Evolutionary conservation across 2,113 vertebrate genomes (phyloP).

Genomic region (Ptyas mucosa): DNA sequence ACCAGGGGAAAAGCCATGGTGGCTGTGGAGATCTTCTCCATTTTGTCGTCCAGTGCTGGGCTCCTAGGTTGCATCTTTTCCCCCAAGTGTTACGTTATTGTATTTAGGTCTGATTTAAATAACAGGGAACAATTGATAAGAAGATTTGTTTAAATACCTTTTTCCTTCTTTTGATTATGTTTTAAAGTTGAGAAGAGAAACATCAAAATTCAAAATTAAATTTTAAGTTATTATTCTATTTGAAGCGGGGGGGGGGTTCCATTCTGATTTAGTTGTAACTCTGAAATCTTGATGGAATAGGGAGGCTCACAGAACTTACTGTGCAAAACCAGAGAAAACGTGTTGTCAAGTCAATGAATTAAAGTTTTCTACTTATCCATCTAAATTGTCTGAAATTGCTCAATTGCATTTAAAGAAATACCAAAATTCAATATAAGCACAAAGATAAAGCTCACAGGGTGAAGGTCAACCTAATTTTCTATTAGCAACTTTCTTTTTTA

Average conservation of each 20-base stretch:
- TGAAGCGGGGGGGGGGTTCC: rapidly evolving
- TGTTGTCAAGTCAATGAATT: not conserved
- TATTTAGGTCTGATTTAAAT: not conserved
- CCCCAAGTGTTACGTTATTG: not conserved
- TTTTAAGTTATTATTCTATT: not conserved
- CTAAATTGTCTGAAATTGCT: no score
- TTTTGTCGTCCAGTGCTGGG: not conserved
- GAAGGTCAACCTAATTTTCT: no score
- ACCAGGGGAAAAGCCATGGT: not conserved
- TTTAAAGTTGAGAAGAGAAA: not conserved
- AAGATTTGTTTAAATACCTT: not conserved
- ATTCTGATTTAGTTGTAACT: not conserved
- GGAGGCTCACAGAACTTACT: not conserved
- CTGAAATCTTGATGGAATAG: not conserved
- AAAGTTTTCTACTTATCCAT: not conserved
- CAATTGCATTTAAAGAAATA: no score
- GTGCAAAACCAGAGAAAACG: not conserved
- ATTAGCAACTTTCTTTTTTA: no score
- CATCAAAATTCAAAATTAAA: not conserved
- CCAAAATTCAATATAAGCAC: no score
- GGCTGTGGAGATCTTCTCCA: not conserved
- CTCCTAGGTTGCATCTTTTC: not conserved
- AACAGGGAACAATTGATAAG: not conserved
- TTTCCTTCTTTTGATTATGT: not conserved
- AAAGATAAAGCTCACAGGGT: no score